Evolutionary conservation across 2,113 vertebrate genomes (phyloP), one percentile per base, ranked within the genome.

Genomic region (Montifringilla adamsi): DNA sequence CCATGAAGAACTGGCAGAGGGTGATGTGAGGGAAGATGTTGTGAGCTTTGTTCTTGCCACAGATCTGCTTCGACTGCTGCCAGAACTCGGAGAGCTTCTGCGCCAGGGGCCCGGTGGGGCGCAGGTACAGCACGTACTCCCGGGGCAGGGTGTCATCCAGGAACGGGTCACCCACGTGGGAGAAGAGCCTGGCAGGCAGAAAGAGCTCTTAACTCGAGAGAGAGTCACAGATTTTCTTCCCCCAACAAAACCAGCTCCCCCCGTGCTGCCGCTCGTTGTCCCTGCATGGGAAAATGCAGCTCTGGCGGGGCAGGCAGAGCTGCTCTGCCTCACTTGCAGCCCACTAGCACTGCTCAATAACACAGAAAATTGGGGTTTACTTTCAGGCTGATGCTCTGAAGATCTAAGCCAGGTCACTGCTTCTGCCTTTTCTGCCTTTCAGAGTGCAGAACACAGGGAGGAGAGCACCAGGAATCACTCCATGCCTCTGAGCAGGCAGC

Each of bases 1-100:
- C 99, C 99, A 99, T 99, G 55, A 99, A 99, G 98, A 99, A 99
- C 98, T 99, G 99, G 98, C 99, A 99, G 53, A 99, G 99, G 26
- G 99, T 99, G 97, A 99, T 98, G 96, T 99, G 99, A 18, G 99
- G 99, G 97, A 99, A 99, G 96, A 99, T 99, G 97, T 99, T 99
- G 98, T 99, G 99, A 1, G 99, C 99, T 90, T 99, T 99, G 97
- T 99, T 99, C 97, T 99, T 99, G 93, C 99, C 99, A 19, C 99
- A 99, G 88, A 98, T 97, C 96, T 98, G 96, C 89, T 99, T 99
- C 1, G 99, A 99, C 97, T 99, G 99, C 93, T 99, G 99, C 99
- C 99, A 99, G 97, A 99, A 99, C 76, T 99, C 98, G 0, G 98
- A 98, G 11, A 99, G 99, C 97, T 99, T 99, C 97, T 99, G 99